phyloP scores from a whole-genome alignment of 2,797 vertebrate species.

The Scyliorhinus canicula region DNA sequence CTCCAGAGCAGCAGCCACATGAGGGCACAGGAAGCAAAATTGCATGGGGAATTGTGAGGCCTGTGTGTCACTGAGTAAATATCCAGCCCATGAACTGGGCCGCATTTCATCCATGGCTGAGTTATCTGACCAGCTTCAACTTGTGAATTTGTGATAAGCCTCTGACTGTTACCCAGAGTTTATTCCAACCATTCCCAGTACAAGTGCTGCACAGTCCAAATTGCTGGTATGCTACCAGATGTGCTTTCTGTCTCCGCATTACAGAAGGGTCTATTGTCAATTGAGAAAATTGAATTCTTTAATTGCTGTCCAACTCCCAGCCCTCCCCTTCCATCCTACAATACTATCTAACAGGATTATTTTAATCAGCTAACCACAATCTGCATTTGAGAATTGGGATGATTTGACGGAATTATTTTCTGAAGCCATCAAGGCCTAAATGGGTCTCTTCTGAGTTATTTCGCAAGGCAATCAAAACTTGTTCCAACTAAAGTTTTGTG shows the following conservation, averaged over 20 bases:
- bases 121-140: slow-evolving; percentile 21
- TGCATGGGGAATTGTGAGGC: background rate
- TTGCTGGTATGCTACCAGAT: background rate
- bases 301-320: background rate
- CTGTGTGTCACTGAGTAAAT: background rate
- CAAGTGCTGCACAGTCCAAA: background rate
- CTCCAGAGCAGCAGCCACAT: background rate
- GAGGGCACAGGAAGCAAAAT: background rate
- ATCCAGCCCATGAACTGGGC: background rate
- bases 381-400: too few species aligned
- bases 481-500: background rate
- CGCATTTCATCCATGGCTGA: background rate
- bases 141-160: slow-evolving; percentile 4
- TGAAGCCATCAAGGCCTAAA: background rate
- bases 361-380: background rate
- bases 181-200: background rate
- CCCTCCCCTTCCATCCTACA: background rate
- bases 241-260: background rate
- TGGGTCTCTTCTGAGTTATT: background rate
- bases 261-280: slow-evolving; percentile 23
- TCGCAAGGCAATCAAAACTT: background rate
- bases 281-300: background rate
- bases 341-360: slow-evolving; percentile 5
- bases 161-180: background rate
- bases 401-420: background rate